Evolutionary conservation across 2,888 invertebrate genomes (phyloP).

Genomic region (Andrena camellia): DNA sequence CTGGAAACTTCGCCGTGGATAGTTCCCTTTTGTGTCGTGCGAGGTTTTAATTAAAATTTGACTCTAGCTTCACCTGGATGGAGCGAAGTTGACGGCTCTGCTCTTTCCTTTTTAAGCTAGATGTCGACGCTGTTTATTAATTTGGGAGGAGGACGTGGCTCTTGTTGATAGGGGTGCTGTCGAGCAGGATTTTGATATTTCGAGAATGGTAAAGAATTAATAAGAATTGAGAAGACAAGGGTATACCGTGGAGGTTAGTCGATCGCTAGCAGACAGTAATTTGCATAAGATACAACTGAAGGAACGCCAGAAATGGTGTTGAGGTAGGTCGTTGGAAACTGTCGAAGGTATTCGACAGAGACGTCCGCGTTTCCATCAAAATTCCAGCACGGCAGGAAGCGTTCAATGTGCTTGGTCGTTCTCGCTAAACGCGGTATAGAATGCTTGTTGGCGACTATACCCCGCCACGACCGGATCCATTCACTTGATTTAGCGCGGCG

Average conservation of each 20-base stretch:
- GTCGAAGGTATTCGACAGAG: background rate
- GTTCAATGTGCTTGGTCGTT: constrained; percentile 3
- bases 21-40: background rate
- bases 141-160: background rate
- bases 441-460: background rate
- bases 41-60: constrained; percentile 36
- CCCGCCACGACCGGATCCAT: constrained; percentile 11
- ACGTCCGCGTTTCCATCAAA: background rate
- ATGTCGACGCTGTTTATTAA: background rate
- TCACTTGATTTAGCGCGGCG: constrained; percentile 26
- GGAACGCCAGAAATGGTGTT: background rate
- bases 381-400: constrained; percentile 17
- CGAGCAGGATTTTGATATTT: no score
- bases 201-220: no score
- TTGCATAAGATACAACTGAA: no score
- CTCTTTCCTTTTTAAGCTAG: background rate
- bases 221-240: no score
- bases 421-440: background rate
- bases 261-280: no score
- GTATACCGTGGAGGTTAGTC: no score
- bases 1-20: constrained; percentile 1
- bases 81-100: background rate
- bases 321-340: background rate
- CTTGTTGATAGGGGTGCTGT: no score
- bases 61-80: background rate